phyloP scores from a whole-genome alignment of 2,797 vertebrate genomes.

The Spea hammondii region DNA sequence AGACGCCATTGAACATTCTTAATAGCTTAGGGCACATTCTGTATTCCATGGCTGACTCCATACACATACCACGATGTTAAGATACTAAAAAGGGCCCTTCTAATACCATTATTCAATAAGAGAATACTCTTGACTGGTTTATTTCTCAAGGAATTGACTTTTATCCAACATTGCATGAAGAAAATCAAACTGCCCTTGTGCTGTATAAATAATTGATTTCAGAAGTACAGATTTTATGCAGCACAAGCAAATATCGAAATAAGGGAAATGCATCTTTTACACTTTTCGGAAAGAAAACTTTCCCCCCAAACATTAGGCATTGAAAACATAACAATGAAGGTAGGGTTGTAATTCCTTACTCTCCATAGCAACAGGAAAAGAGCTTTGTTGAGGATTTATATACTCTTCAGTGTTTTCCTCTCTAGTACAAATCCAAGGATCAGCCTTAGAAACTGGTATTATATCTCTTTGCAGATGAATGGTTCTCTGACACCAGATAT shows the following conservation, averaged over 20 bases:
- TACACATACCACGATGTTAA: constrained; percentile 55
- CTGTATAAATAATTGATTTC: constrained; percentile 44
- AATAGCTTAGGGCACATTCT: constrained; percentile 44
- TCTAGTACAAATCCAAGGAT: constrained; percentile 52
- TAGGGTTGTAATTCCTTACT: constrained; percentile 34
- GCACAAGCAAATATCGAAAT: constrained; percentile 28
- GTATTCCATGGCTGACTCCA: constrained; percentile 49
- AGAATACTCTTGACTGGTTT: constrained; percentile 45
- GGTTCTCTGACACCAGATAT: constrained; percentile 50
- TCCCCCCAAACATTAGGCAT: constrained; percentile 28
- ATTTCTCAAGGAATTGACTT: constrained; percentile 16
- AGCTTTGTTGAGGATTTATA: constrained; percentile 50
- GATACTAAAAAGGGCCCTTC: constrained; percentile 51
- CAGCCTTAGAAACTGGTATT: constrained; percentile 51
- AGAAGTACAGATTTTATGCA: constrained; percentile 19
- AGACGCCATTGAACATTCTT: constrained; percentile 44
- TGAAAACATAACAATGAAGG: constrained; percentile 45
- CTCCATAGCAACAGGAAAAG: constrained; percentile 42
- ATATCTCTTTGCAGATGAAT: constrained; percentile 52
- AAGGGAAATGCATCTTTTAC: constrained; percentile 5
- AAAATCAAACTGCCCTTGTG: constrained; percentile 11
- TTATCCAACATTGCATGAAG: not conserved
- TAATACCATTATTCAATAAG: constrained; percentile 54
- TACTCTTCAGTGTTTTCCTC: constrained; percentile 48
- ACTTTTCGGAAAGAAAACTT: constrained; percentile 43